Evolutionary conservation across 1,140 invertebrate genomes (phyloP).

Genomic region (Papilio aristodemus): DNA sequence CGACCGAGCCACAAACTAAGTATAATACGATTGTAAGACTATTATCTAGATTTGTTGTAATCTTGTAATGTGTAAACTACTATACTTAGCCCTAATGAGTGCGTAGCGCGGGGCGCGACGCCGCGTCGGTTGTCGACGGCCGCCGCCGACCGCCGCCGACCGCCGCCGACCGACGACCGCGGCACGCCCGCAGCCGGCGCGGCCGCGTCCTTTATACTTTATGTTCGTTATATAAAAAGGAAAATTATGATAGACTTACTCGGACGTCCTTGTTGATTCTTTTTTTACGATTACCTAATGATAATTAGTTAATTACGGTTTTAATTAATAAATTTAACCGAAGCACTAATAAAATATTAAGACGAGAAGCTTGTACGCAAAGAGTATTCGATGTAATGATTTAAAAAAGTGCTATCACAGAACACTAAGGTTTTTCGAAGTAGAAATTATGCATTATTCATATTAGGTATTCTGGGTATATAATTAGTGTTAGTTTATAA

Average conservation of each 20-base stretch:
- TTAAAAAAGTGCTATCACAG: slow-evolving; percentile 70
- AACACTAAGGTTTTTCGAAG: slow-evolving; percentile 74
- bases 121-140: slow-evolving; percentile 35
- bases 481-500: slow-evolving; percentile 79
- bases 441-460: slow-evolving; percentile 80
- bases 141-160: slow-evolving; percentile 12
- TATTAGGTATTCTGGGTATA: slow-evolving; percentile 81
- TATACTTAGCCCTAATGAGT: slow-evolving; percentile 62
- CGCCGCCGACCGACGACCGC: background rate
- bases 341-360: slow-evolving; percentile 72
- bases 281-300: slow-evolving; percentile 74
- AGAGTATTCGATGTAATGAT: slow-evolving; percentile 67
- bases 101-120: slow-evolving; percentile 38
- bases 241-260: slow-evolving; percentile 81
- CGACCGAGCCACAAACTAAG: slow-evolving; percentile 66
- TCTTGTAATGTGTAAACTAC: slow-evolving; percentile 65
- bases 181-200: slow-evolving; percentile 24
- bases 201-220: slow-evolving; percentile 50
- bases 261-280: slow-evolving; percentile 76
- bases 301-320: slow-evolving; percentile 83
- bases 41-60: slow-evolving; percentile 77
- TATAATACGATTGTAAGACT: slow-evolving; percentile 76
- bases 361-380: slow-evolving; percentile 74
- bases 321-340: slow-evolving; percentile 80
- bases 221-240: slow-evolving; percentile 80